Percentiles rank a stretch among this genome's conserved stretches.
Conservation (phyloP, 1,140 invertebrate species). For the Eriosoma lanigerum region DNA sequence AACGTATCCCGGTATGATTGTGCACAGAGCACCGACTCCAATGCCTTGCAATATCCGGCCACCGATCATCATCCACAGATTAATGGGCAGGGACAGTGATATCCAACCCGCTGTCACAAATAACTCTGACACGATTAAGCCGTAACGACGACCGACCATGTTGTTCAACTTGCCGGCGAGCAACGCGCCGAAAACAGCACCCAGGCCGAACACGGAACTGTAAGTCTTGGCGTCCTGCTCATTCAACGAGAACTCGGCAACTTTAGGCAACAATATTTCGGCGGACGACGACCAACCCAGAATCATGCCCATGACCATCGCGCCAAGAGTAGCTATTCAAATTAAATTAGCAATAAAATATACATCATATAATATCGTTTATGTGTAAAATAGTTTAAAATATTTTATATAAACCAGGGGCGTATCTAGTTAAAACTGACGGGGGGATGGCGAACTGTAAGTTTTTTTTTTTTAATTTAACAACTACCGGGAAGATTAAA, state of each 20-base stretch:
- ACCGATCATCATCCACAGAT: slow-evolving; percentile 66
- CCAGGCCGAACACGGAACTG: slow-evolving; percentile 79
- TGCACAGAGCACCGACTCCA: slow-evolving; percentile 75
- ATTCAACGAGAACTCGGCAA: slow-evolving; percentile 56
- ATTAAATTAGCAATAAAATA: no score
- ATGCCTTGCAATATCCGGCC: slow-evolving; percentile 76
- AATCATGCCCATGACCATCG: slow-evolving; percentile 70
- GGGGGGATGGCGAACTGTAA: no score
- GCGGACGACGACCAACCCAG: slow-evolving; percentile 82
- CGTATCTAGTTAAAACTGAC: no score
- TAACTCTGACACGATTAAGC: slow-evolving; percentile 50
- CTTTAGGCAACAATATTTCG: slow-evolving; percentile 63
- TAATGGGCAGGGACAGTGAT: slow-evolving; percentile 68
- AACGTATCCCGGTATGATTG: slow-evolving; percentile 83
- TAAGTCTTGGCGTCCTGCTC: slow-evolving; percentile 51
- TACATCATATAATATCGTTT: no score
- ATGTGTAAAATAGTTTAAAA: no score
- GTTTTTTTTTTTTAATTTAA: no score
- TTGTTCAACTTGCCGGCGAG: slow-evolving; percentile 59
- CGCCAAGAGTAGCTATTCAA: slow-evolving; percentile 72
- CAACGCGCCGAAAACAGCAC: slow-evolving; percentile 70
- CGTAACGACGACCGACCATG: slow-evolving; percentile 44
- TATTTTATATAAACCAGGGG: no score
- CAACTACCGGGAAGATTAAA: no score
- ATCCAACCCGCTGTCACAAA: slow-evolving; percentile 63